Conservation (phyloP, 2,888 invertebrate genomes). For the Chalcis sispes region DNA sequence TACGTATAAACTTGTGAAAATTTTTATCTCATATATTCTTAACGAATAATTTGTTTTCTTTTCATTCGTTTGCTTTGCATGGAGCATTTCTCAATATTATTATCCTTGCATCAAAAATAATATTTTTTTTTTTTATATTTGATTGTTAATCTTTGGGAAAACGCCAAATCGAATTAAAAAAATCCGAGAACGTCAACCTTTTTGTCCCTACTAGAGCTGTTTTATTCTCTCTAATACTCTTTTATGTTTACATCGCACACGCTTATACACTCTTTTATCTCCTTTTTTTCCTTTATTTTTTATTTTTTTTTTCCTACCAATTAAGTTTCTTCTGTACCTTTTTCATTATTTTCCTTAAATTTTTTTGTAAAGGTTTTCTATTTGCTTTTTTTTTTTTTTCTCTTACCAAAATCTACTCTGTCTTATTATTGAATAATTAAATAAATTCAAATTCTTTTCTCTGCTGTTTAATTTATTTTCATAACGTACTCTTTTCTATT, state of each 20-base stretch:
- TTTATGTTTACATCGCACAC: background rate
- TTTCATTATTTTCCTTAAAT: conserved; percentile 26
- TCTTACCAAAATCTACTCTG: conserved; percentile 3
- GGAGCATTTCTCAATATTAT: too few relatives aligned
- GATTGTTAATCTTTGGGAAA: too few relatives aligned
- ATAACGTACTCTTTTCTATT: too few relatives aligned
- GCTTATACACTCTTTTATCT: background rate
- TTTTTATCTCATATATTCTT: too few relatives aligned
- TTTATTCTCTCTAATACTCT: conserved; percentile 18
- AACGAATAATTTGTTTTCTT: too few relatives aligned
- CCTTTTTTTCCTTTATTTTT: background rate
- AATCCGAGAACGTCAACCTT: conserved; percentile 6
- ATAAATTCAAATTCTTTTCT: conserved; percentile 20
- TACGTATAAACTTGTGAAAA: too few relatives aligned
- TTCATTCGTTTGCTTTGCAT: too few relatives aligned
- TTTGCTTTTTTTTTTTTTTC: conserved; percentile 9
- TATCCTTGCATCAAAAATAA: too few relatives aligned
- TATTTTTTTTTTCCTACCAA: conserved; percentile 12
- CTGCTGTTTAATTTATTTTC: conserved; percentile 5
- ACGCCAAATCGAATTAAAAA: conserved; percentile 31
- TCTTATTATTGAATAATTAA: conserved; percentile 36
- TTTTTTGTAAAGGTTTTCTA: too few relatives aligned
- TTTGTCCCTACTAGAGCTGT: background rate
- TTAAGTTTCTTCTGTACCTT: conserved; percentile 57
- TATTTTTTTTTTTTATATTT: too few relatives aligned